These are phyloP conservation scores for Galago senegalensis DNA, from an alignment of 2,797 vertebrate genomes.

Conservation along the genomic window DNA sequence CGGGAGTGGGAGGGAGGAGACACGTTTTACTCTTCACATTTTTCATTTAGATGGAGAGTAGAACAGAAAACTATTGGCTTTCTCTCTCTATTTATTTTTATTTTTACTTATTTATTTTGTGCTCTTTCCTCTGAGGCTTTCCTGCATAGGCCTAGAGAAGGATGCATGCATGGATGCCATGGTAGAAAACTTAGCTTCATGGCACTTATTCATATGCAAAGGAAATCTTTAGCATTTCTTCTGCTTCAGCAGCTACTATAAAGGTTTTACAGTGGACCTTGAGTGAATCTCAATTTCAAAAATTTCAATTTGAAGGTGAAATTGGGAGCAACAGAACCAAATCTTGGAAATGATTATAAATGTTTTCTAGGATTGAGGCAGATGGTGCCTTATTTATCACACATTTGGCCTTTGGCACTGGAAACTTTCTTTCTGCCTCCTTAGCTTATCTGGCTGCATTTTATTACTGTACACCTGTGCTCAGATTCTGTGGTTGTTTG, in stretches of 20 bases:
- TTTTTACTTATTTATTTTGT: background rate
- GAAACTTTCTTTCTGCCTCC: background rate
- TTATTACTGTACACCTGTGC: background rate
- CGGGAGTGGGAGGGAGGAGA: conserved; percentile 53
- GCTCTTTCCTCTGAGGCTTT: background rate
- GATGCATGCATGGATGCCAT: background rate
- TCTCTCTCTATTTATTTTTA: conserved; percentile 47
- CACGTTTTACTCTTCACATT: conserved; percentile 49
- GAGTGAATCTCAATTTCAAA: conserved; percentile 7
- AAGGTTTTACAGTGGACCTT: background rate
- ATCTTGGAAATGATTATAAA: background rate
- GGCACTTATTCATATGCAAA: background rate
- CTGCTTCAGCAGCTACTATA: background rate
- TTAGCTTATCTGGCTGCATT: background rate
- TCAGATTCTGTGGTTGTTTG: background rate
- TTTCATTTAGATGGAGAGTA: conserved; percentile 80
- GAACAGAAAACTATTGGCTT: conserved; percentile 62
- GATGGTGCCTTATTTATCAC: background rate
- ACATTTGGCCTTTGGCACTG: background rate
- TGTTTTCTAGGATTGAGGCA: background rate
- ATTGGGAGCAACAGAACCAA: background rate
- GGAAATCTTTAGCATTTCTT: background rate
- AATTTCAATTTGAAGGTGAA: background rate
- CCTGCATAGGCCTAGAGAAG: background rate
- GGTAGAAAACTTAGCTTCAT: background rate